Evolutionary conservation across 2,797 vertebrate species (phyloP), one percentile per base, ranked within the genome.

Genomic region (Thalassophryne amazonica): DNA sequence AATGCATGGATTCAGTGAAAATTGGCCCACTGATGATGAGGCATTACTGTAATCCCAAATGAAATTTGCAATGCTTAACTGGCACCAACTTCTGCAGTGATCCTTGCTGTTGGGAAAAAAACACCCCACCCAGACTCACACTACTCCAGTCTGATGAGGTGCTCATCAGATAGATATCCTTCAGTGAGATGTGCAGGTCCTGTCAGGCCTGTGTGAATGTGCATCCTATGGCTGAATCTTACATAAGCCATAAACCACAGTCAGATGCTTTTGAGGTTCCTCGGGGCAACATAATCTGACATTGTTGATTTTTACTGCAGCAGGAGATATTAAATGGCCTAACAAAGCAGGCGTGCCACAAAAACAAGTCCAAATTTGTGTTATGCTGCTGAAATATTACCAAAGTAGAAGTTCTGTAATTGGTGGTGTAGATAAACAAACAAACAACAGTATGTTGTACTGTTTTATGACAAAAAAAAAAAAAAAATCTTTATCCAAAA

Each of bases 141-240:
- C 33, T 54, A 47, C 78, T 74, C 42, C 39, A 13, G 6, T 3
- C 36, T 19, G 76, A 78, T 65, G 64, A 55, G 48, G 67, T 51
- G 47, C 55, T 61, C 67, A 67, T 66, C 53, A 46, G 40, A 60
- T 11, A 30, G 37, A 65, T 36, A 64, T 42, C 12, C 36, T 60
- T 42, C 15, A 41, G 51, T 59, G 2, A 45, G 59, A 63, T 6
- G 2, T 34, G 52, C 41, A 62, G 45, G 46, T 59, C 58, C 53
- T 45, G 71, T 72, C 68, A 58, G 43, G 28, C 14, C 40, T 29
- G 15, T 25, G 37, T 38, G 22, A 36, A 4, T 41, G 15, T 43
- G 37, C 21, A 30, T 30, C 47, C 47, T 51, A 16, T 17, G 33
- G 51, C 49, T 48, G 34, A 5, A 14, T 47, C 40, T 74, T 76